A percentile compares a stretch with the other conserved stretches of the same genome.
These are phyloP conservation scores for Osmerus mordax DNA, from an alignment of 2,113 vertebrate genomes.

Conservation along the genomic window DNA sequence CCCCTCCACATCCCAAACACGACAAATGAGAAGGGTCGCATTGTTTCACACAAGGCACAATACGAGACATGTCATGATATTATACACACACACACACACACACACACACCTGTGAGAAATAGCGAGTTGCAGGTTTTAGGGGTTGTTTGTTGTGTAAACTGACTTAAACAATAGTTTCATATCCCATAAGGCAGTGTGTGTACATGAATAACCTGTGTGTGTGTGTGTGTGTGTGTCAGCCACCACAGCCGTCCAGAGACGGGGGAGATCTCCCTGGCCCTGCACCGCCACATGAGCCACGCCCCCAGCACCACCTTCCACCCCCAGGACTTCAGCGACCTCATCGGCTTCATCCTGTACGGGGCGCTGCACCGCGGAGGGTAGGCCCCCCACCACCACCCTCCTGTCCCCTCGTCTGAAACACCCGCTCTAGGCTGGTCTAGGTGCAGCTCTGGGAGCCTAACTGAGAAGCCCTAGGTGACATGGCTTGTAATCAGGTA, in stretches of 20 bases:
- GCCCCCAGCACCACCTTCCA: conserved; percentile 94
- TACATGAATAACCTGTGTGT: not conserved
- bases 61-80: not conserved
- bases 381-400: conserved; percentile 63
- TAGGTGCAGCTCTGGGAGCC: not conserved
- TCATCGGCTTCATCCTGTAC: conserved; percentile 97
- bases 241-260: conserved; percentile 89
- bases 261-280: conserved; percentile 88
- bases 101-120: not conserved
- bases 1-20: not conserved
- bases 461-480: too few species aligned
- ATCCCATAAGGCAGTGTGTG: not conserved
- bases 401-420: not conserved
- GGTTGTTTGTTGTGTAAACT: too few species aligned
- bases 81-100: not conserved
- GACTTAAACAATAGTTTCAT: too few species aligned
- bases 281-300: conserved; percentile 93
- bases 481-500: too few species aligned
- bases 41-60: too few species aligned
- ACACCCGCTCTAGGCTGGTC: not conserved
- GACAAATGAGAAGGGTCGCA: not conserved
- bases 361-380: conserved; percentile 92
- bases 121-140: too few species aligned
- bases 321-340: conserved; percentile 97
- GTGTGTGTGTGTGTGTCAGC: conserved; percentile 63